phyloP scores from a whole-genome alignment of 2,113 vertebrate species.

The Ciconia stormi region DNA sequence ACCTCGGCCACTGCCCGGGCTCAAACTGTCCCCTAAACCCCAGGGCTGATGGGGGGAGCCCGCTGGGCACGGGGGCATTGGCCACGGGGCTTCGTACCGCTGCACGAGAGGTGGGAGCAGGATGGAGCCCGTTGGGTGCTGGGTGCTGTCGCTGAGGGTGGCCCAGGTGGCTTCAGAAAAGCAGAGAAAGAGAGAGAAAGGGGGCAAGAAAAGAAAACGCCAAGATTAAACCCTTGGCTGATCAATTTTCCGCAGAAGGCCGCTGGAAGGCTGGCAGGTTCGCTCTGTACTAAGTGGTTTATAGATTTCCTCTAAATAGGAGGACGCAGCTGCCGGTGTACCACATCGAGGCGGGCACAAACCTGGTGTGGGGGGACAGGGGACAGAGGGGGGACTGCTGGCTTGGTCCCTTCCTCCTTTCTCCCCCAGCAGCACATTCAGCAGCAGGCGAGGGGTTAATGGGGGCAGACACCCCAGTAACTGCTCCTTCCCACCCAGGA shows the following conservation, averaged over 20 bases:
- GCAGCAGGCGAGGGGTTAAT: not conserved
- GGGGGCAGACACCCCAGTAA: not conserved
- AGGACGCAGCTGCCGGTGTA: not conserved
- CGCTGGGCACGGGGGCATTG: accelerated
- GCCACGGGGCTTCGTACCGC: accelerated
- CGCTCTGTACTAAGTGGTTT: not conserved
- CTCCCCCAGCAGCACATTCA: not conserved
- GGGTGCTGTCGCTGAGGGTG: not conserved
- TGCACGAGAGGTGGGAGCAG: not conserved
- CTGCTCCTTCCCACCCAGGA: not conserved
- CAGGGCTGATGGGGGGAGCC: not conserved
- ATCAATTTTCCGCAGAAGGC: not conserved
- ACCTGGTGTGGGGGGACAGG: accelerated
- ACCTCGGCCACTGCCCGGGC: not conserved
- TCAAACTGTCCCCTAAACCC: not conserved
- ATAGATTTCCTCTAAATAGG: slow-evolving; percentile 54
- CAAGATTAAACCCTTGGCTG: not conserved
- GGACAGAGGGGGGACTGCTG: not conserved
- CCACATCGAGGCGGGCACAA: not conserved
- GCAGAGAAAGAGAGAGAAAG: not conserved
- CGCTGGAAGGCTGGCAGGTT: not conserved
- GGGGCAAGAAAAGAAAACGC: accelerated
- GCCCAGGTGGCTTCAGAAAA: not conserved
- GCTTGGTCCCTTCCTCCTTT: not conserved
- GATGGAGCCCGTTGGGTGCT: not conserved